phyloP scores from a whole-genome alignment of 2,113 vertebrate genomes.

The Telmatochromis bifrenatus region DNA sequence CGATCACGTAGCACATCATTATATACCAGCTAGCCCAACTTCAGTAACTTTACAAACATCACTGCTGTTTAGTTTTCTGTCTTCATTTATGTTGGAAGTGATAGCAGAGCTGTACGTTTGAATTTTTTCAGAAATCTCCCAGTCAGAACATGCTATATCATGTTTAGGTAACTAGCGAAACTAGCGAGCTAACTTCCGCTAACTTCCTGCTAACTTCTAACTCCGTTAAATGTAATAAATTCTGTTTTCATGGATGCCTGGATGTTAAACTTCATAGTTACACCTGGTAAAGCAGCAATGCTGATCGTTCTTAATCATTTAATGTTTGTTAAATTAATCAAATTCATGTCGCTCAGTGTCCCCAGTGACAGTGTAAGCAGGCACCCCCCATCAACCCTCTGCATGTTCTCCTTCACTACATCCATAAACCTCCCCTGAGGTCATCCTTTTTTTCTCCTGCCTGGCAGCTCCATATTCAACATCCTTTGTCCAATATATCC shows the following conservation, averaged over 20 bases:
- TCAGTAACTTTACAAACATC: too few species aligned
- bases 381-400: background rate
- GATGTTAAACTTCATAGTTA: too few species aligned
- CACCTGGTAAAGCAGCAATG: too few species aligned
- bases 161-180: rapidly evolving
- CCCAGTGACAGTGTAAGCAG: background rate
- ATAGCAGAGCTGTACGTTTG: too few species aligned
- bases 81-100: too few species aligned
- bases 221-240: too few species aligned
- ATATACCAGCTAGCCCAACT: too few species aligned
- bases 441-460: background rate
- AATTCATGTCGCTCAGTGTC: background rate
- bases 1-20: rapidly evolving
- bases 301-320: background rate
- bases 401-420: background rate
- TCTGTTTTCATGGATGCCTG: too few species aligned
- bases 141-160: background rate
- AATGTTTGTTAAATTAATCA: background rate
- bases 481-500: background rate
- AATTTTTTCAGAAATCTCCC: too few species aligned
- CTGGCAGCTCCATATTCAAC: background rate
- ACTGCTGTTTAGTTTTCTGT: too few species aligned
- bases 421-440: background rate
- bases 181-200: too few species aligned
- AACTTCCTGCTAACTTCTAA: too few species aligned